A percentile compares a stretch with the other conserved stretches of the same genome.
These are phyloP conservation scores for Lutjanus argentimaculatus DNA, from an alignment of 2,797 vertebrate species.

Conservation along the genomic window DNA sequence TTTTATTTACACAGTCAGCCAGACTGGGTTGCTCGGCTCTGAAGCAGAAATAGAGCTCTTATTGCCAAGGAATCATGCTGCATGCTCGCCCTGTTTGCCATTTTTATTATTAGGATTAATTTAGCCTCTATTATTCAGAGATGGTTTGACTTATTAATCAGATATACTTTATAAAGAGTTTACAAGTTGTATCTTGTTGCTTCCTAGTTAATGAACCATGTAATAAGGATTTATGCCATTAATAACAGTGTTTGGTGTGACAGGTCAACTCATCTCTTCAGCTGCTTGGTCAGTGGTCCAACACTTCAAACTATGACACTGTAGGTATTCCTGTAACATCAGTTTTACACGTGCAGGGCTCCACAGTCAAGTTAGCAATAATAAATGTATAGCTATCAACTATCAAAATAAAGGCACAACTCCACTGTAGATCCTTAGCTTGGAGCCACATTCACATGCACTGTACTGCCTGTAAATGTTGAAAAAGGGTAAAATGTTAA, in stretches of 20 bases:
- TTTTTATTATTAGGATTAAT: not conserved
- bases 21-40: not conserved
- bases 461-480: too few relatives aligned
- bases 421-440: too few relatives aligned
- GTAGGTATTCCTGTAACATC: too few relatives aligned
- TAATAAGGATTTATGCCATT: not conserved
- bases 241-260: not conserved
- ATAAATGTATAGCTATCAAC: too few relatives aligned
- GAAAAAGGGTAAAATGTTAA: too few relatives aligned
- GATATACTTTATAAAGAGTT: not conserved
- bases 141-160: not conserved
- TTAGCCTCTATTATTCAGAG: not conserved
- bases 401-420: too few relatives aligned
- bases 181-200: not conserved
- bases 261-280: too few relatives aligned
- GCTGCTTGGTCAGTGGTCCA: too few relatives aligned
- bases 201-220: not conserved
- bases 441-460: too few relatives aligned
- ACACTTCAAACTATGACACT: too few relatives aligned
- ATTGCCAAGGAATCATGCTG: not conserved
- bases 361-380: too few relatives aligned
- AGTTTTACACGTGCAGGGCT: too few relatives aligned
- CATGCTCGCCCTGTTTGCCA: accelerated
- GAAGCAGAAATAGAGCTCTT: not conserved
- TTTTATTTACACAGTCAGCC: slow-evolving; percentile 37